Evolutionary conservation across 2,797 vertebrate species (phyloP), one percentile per base, ranked within the genome.

Genomic region (Siniperca undulata): DNA sequence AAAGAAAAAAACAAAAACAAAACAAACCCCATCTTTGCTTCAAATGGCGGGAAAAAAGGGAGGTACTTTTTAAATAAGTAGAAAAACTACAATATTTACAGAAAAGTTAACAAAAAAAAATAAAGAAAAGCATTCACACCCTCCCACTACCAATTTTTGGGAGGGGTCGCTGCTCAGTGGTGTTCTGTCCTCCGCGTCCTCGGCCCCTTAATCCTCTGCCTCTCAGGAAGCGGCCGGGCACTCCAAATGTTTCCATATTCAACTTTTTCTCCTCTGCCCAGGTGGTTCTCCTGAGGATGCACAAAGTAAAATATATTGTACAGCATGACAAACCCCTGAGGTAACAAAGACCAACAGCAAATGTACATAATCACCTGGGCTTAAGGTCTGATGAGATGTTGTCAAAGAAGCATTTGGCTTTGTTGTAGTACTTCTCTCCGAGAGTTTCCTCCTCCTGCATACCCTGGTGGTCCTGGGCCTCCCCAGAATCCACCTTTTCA

Each of bases 211-310:
- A 98, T 55, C 97, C 98, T 85, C 98, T 92, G 70, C 97, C 97
- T 27, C 97, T 96, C n/a, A 99, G 95, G 93, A 98, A 98, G 34
- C 97, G 95, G 0, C 98, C 98, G 0, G 98, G 98, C 2, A 98
- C 97, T 0, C 98, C 99, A 0, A 99, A 99, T 0, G 98, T 99
- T 95, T 99, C 98, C 0, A 99, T 97, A 24, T 99, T 99, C 77
- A 99, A 92, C 90, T 99, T 99, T 82, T 98, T 97, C 80, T 99
- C 98, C 77, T 99, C 98, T 0, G 97, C 98, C 99, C 99, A 99
- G 0, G 99, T 99, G 46, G 97, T 99, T 70, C 97, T 96, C 88
- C 98, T 99, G 48, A 89, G 93, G 88, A 83, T 0, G 10, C 14
- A 60, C 13, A 17, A 40, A 9, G 8, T 0, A n/a, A 22, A 48